Base-by-base conservation (phyloP, 2,888 invertebrate genomes). In the Lamproptera curius region DNA sequence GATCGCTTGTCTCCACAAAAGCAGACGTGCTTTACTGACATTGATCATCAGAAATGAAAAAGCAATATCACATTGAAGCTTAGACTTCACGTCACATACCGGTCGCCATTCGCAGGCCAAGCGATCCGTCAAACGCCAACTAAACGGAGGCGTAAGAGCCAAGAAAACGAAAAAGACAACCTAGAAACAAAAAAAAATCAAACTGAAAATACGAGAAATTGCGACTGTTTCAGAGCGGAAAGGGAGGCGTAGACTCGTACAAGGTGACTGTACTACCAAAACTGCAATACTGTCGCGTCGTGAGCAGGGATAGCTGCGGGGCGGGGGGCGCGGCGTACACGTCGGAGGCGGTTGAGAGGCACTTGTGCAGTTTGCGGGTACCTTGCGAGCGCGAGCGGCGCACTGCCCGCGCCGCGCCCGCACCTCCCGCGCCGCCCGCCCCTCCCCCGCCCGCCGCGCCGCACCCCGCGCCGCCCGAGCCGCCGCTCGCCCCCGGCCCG, bases 301-400 rank as follows among this genome's bases (percentile, higher is more conserved):
- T 92, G 88, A 93, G 92, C 88, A 93, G 91, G 89, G 89, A 89
- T 89, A 91, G 89, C 80, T 83, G 88, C 84, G 86, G 89, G 88
- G 89, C 84, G 88, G 85, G 83, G 79, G 86, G 82, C 87, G 86
- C 89, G 85, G 81, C 89, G 88, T 90, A 93, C 87, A 92, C 92
- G 91, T 94, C 93, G 88, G 93, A 93, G 89, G 94, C 94, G 78
- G 95, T 93, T 88, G 94, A 94, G 89, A 94, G 93, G 92, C 95
- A 95, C 92, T 95, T 95, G 92, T 94, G 94, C 89, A 95, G 93
- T 91, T 93, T 94, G 90, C 94, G 93, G 96, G 97, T 95, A 97
- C 97, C 88, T 95, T 95, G 89, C 95, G 94, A 83, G 95, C 94
- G 82, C 95, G 94, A 59, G 62, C 61, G 62, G 54, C 61, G 81